Evolutionary conservation across 2,888 invertebrate species (phyloP).

Genomic region (Parasteatoda lunata): DNA sequence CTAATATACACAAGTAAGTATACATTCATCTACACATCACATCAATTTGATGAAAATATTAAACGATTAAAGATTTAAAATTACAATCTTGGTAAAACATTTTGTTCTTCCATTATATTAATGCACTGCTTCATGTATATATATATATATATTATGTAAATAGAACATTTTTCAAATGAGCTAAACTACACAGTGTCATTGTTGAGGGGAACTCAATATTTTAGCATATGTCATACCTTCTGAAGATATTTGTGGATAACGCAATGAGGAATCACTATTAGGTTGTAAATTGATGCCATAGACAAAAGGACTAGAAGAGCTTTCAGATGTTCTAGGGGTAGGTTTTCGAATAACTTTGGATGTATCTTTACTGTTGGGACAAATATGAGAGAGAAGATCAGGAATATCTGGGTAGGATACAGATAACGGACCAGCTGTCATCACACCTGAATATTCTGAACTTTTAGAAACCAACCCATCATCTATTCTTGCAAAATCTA

Average conservation of each 20-base stretch:
- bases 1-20: slow-evolving; percentile 61
- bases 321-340: slow-evolving; percentile 25
- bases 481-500: slow-evolving; percentile 26
- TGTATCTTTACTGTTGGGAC: slow-evolving; percentile 26
- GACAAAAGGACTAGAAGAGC: slow-evolving; percentile 25
- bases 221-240: slow-evolving; percentile 66
- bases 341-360: slow-evolving; percentile 61
- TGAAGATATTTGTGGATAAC: slow-evolving; percentile 52
- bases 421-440: slow-evolving; percentile 58
- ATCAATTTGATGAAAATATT: slow-evolving; percentile 64
- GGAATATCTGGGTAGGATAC: slow-evolving; percentile 64
- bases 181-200: slow-evolving; percentile 31
- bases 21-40: slow-evolving; percentile 45
- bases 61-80: slow-evolving; percentile 63
- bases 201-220: slow-evolving; percentile 59
- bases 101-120: slow-evolving; percentile 56
- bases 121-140: slow-evolving; percentile 47
- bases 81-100: slow-evolving; percentile 54
- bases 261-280: slow-evolving; percentile 42
- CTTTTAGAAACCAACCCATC: slow-evolving; percentile 6
- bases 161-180: slow-evolving; percentile 3
- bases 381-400: slow-evolving; percentile 45
- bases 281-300: slow-evolving; percentile 37
- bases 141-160: slow-evolving; percentile 17
- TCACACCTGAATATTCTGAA: slow-evolving; percentile 4